phyloP scores from a whole-genome alignment of 1,140 invertebrate species.

The Bombus superbus region DNA sequence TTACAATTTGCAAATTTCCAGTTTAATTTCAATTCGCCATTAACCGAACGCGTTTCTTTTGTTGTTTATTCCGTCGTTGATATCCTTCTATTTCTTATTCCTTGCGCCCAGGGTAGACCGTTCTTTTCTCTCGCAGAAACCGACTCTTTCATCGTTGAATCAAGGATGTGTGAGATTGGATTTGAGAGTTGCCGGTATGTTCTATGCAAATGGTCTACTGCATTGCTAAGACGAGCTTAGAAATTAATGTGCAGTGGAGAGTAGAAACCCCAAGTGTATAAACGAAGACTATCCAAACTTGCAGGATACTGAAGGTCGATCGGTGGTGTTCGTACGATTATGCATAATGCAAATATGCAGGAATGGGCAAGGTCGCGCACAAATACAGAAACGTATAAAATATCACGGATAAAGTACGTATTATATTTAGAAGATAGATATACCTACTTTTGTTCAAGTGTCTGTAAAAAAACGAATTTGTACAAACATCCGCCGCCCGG shows the following conservation, averaged over 20 bases:
- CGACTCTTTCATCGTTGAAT: not conserved
- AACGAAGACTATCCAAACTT: too few relatives aligned
- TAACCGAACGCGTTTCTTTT: slow-evolving; percentile 28
- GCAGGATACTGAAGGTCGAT: too few relatives aligned
- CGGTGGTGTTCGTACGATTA: not conserved
- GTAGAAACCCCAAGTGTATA: too few relatives aligned
- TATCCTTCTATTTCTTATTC: not conserved
- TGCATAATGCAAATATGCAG: not conserved
- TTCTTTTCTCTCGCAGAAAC: not conserved
- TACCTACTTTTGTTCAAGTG: too few relatives aligned
- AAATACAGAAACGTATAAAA: too few relatives aligned
- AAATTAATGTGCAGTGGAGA: too few relatives aligned
- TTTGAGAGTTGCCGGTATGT: not conserved
- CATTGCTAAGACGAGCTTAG: too few relatives aligned
- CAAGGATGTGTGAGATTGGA: not conserved
- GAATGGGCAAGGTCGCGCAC: not conserved
- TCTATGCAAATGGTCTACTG: too few relatives aligned
- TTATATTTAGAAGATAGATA: too few relatives aligned
- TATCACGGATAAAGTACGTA: too few relatives aligned
- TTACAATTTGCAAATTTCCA: slow-evolving; percentile 65
- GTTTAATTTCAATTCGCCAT: slow-evolving; percentile 59
- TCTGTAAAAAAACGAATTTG: too few relatives aligned
- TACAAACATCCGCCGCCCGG: not conserved
- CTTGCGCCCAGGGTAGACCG: not conserved
- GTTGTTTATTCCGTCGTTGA: not conserved